Evolutionary conservation across 2,113 vertebrate genomes (phyloP).

Genomic region (Podocnemis expansa): DNA sequence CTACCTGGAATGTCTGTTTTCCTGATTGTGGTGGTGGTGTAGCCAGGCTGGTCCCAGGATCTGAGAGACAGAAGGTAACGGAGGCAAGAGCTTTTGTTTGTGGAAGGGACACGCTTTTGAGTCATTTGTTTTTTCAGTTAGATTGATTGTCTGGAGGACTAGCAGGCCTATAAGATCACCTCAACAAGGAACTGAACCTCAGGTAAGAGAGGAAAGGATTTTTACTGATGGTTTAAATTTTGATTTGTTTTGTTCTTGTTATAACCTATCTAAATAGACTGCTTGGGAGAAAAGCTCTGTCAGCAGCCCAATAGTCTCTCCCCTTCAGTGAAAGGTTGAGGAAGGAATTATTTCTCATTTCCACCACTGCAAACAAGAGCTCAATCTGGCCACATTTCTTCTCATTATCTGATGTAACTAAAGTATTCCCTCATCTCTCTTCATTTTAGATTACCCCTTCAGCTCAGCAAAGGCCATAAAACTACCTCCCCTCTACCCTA

Average conservation of each 20-base stretch:
- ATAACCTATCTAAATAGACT: not conserved
- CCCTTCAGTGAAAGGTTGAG: not conserved
- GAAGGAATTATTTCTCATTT: not conserved
- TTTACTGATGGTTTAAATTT: not conserved
- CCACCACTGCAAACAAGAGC: not conserved
- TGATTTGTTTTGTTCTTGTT: not conserved
- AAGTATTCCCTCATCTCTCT: not conserved
- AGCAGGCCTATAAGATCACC: not conserved
- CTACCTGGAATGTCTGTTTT: not conserved
- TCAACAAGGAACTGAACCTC: not conserved
- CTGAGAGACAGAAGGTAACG: too few relatives aligned
- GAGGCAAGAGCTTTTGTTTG: not conserved
- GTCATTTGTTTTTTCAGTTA: not conserved
- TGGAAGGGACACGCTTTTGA: not conserved
- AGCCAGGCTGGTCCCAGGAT: not conserved
- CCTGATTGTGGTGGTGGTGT: not conserved
- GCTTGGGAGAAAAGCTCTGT: not conserved
- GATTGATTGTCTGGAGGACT: not conserved
- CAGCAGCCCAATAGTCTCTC: not conserved
- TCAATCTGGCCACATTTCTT: not conserved
- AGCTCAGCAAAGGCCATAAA: not conserved
- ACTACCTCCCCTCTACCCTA: not conserved
- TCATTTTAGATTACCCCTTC: not conserved
- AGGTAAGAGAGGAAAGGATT: not conserved
- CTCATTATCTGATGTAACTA: not conserved